These are phyloP conservation scores for Ochropleura plecta DNA, from an alignment of 2,888 invertebrate species.

Conservation along the genomic window DNA sequence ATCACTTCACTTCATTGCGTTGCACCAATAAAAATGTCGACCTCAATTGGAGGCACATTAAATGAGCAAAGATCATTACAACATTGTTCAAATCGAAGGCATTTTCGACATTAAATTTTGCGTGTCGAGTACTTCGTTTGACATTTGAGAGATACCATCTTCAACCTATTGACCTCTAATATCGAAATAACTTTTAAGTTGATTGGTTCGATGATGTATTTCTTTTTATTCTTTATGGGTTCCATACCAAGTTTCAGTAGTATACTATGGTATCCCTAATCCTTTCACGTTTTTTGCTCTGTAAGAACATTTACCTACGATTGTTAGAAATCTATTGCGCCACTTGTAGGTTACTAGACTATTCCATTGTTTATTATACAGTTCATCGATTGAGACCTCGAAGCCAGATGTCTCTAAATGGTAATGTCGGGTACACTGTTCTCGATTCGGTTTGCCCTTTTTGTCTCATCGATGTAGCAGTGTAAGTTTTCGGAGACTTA, in stretches of 20 bases:
- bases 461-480: conserved; percentile 5
- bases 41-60: conserved; percentile 71
- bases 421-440: conserved; percentile 38
- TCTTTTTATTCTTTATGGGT: not conserved
- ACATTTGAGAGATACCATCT: conserved; percentile 80
- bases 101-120: conserved; percentile 60
- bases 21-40: conserved; percentile 78
- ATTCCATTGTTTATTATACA: conserved; percentile 19
- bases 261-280: not conserved
- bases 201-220: conserved; percentile 12
- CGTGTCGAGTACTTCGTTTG: conserved; percentile 64
- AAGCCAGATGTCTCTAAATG: conserved; percentile 27
- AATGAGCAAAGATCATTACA: conserved; percentile 68
- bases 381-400: conserved; percentile 25
- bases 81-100: conserved; percentile 73
- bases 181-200: conserved; percentile 52
- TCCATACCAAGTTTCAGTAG: not conserved
- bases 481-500: conserved; percentile 16
- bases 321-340: conserved; percentile 1
- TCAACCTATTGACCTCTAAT: conserved; percentile 75
- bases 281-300: not conserved
- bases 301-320: not conserved
- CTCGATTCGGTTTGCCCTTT: conserved; percentile 25
- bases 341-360: conserved; percentile 11
- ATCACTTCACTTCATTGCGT: conserved; percentile 70